Conservation (phyloP, 2,888 invertebrate genomes). For the Cyclophora albipunctata region DNA sequence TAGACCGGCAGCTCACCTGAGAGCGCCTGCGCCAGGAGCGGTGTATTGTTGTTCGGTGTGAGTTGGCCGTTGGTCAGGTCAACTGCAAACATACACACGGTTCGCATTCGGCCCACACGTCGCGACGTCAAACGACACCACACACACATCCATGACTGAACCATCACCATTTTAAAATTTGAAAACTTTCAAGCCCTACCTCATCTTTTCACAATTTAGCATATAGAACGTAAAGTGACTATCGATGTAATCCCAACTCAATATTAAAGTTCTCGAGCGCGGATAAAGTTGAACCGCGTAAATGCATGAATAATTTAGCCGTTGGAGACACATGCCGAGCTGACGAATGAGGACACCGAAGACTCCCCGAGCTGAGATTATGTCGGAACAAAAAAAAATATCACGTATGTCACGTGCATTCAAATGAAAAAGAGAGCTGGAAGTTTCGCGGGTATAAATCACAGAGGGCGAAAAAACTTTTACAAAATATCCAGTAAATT, state of each 20-base stretch:
- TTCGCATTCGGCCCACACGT: slow-evolving; percentile 73
- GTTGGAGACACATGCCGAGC: slow-evolving; percentile 61
- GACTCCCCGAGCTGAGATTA: slow-evolving; percentile 58
- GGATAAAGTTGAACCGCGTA: slow-evolving; percentile 62
- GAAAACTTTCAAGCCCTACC: slow-evolving; percentile 32
- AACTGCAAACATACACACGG: slow-evolving; percentile 86
- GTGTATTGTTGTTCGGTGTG: slow-evolving; percentile 96
- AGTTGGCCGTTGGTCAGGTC: slow-evolving; percentile 97
- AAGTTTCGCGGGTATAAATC: slow-evolving; percentile 74
- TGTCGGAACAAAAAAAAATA: slow-evolving; percentile 67
- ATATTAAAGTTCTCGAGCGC: slow-evolving; percentile 53
- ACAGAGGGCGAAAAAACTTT: slow-evolving; percentile 74
- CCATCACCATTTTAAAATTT: slow-evolving; percentile 48
- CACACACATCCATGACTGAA: slow-evolving; percentile 69
- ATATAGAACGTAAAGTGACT: slow-evolving; percentile 60
- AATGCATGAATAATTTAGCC: slow-evolving; percentile 72
- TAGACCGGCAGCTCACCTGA: slow-evolving; percentile 82
- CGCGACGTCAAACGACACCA: slow-evolving; percentile 49
- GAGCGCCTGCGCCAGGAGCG: slow-evolving; percentile 95
- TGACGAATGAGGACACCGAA: slow-evolving; percentile 61
- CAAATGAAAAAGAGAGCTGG: slow-evolving; percentile 74
- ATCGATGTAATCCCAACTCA: slow-evolving; percentile 60
- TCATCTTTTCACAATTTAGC: slow-evolving; percentile 48
- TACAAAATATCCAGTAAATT: slow-evolving; percentile 76
- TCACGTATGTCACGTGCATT: slow-evolving; percentile 74